phyloP scores from a whole-genome alignment of 2,888 invertebrate species.

The Hypomecis atomaria region DNA sequence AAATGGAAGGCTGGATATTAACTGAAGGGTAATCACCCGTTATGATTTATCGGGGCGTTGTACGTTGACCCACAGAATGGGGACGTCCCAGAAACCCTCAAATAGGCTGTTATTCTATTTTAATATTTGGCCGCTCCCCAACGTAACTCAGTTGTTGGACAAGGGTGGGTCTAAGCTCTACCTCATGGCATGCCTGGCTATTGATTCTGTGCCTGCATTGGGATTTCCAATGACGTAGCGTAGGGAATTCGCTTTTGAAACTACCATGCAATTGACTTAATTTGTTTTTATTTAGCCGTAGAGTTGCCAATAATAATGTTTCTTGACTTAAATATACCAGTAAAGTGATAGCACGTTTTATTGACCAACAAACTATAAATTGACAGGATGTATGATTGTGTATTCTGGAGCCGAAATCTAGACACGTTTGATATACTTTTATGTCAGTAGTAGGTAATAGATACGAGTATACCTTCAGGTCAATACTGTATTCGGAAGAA shows the following conservation, averaged over 20 bases:
- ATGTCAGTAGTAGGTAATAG: no score
- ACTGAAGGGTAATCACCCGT: conserved; percentile 43
- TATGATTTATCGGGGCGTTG: conserved; percentile 46
- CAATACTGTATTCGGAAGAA: not conserved
- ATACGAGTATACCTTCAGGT: not conserved
- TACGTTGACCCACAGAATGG: conserved; percentile 55
- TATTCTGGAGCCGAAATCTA: no score
- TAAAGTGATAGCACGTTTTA: no score
- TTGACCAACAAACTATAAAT: no score
- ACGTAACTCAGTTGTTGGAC: conserved; percentile 31
- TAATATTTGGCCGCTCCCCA: conserved; percentile 58
- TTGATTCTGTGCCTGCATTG: conserved; percentile 25
- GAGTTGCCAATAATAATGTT: no score
- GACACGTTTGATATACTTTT: no score
- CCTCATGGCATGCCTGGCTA: conserved; percentile 37
- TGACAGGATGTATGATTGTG: no score
- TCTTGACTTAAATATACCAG: no score
- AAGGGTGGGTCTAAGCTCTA: conserved; percentile 43
- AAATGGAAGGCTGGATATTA: conserved; percentile 28
- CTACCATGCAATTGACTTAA: not conserved
- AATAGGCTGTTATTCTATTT: conserved; percentile 53
- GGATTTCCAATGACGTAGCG: conserved; percentile 22
- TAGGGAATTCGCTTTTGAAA: conserved; percentile 19
- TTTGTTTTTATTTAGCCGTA: not conserved
- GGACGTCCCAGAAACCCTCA: conserved; percentile 59